phyloP scores from a whole-genome alignment of 2,888 invertebrate genomes.

The Lacanobia wlatinum region DNA sequence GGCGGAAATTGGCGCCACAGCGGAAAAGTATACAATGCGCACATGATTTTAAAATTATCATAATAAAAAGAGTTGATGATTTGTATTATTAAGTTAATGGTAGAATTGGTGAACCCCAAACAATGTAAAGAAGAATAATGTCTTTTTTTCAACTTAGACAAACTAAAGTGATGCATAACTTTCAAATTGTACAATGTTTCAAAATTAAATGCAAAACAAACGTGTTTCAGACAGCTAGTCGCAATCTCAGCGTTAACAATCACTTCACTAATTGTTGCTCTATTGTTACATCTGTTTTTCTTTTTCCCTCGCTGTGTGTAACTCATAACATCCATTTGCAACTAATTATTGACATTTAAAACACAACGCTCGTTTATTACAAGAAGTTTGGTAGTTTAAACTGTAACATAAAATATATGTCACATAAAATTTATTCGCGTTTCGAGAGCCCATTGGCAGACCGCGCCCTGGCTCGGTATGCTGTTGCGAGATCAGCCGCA shows the following conservation, averaged over 20 bases:
- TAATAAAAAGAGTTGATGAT: neutral
- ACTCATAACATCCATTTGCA: slow-evolving; percentile 19
- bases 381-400: slow-evolving; percentile 49
- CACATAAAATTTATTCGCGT: slow-evolving; percentile 77
- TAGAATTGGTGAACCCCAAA: neutral
- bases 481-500: slow-evolving; percentile 81
- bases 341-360: slow-evolving; percentile 16
- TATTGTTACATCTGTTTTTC: slow-evolving; percentile 60
- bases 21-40: neutral
- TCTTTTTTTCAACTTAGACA: neutral
- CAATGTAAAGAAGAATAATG: neutral
- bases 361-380: slow-evolving; percentile 5
- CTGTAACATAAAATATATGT: slow-evolving; percentile 64
- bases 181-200: slow-evolving; percentile 25
- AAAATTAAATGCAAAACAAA: slow-evolving; percentile 34
- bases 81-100: neutral
- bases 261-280: slow-evolving; percentile 67
- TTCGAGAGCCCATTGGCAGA: slow-evolving; percentile 77
- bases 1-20: neutral
- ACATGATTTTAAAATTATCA: neutral
- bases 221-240: slow-evolving; percentile 43
- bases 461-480: slow-evolving; percentile 85
- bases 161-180: slow-evolving; percentile 7
- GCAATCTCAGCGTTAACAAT: slow-evolving; percentile 38
- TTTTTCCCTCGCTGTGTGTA: slow-evolving; percentile 27